phyloP scores from a whole-genome alignment of 2,797 vertebrate species.

The Chelonia mydas region DNA sequence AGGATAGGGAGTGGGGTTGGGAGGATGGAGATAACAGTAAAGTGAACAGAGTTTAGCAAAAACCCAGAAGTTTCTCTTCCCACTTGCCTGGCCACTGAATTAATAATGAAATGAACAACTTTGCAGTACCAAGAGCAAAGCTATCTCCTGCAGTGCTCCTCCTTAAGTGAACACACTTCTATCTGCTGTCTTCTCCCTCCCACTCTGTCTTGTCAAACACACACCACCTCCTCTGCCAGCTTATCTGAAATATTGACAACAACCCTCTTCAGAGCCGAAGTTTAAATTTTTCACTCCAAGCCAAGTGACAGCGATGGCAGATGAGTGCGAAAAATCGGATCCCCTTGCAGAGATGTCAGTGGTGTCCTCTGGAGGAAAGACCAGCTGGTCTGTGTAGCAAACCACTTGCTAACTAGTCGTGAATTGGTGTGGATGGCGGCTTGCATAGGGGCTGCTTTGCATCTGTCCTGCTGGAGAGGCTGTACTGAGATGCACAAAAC shows the following conservation, averaged over 20 bases:
- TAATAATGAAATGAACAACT: background rate
- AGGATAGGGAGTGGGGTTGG: background rate
- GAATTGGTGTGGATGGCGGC: background rate
- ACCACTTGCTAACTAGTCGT: background rate
- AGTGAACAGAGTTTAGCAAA: background rate
- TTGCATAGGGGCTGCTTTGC: background rate
- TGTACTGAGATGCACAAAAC: rapidly evolving
- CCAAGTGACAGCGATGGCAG: background rate
- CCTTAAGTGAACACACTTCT: background rate
- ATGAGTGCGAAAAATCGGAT: background rate
- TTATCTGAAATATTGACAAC: background rate
- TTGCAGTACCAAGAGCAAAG: background rate
- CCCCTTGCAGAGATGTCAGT: background rate
- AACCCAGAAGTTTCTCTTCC: background rate
- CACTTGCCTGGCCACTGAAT: background rate
- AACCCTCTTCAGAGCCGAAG: background rate
- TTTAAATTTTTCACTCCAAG: background rate
- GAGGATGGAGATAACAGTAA: background rate
- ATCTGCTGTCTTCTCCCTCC: background rate
- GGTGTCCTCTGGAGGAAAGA: background rate
- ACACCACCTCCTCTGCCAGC: background rate
- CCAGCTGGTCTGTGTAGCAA: background rate
- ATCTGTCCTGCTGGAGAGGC: rapidly evolving
- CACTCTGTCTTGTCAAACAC: background rate
- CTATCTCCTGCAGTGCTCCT: background rate